A percentile compares a stretch with the other conserved stretches of the same genome.
Conservation (phyloP, 2,797 vertebrate species). For the Sebastes hubbsi region DNA sequence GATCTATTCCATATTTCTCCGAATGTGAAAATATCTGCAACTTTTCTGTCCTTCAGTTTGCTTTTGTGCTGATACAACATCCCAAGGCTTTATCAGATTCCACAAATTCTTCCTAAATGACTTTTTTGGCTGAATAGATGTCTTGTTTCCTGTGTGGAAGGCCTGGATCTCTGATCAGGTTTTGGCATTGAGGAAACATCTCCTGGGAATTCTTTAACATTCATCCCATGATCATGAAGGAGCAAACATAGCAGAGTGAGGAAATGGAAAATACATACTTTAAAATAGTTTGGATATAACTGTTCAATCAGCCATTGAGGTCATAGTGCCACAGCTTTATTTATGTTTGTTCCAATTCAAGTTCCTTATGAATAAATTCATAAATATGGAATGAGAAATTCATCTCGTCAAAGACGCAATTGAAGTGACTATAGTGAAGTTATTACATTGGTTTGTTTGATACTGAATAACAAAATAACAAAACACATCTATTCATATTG, state of each 20-base stretch:
- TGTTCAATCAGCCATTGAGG: neutral
- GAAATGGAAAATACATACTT: neutral
- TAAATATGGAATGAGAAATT: neutral
- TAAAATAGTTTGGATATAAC: neutral
- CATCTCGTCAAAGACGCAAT: neutral
- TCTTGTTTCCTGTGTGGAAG: constrained; percentile 49
- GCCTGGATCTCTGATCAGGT: constrained; percentile 1
- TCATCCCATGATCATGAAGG: neutral
- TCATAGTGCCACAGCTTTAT: neutral
- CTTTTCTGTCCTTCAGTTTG: neutral
- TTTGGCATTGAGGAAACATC: constrained; percentile 3
- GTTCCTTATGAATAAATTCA: neutral
- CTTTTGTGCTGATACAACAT: neutral
- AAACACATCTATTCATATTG: neutral
- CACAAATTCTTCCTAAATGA: neutral
- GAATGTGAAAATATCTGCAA: neutral
- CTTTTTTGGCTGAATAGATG: constrained; percentile 14
- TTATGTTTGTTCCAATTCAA: neutral
- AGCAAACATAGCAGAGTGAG: neutral
- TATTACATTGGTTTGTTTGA: neutral
- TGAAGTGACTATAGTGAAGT: neutral
- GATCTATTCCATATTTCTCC: neutral
- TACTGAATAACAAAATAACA: neutral
- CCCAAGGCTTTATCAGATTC: neutral
- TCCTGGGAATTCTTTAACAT: neutral